phyloP scores from a whole-genome alignment of 2,888 invertebrate species.

The Dryadula phaetusa region DNA sequence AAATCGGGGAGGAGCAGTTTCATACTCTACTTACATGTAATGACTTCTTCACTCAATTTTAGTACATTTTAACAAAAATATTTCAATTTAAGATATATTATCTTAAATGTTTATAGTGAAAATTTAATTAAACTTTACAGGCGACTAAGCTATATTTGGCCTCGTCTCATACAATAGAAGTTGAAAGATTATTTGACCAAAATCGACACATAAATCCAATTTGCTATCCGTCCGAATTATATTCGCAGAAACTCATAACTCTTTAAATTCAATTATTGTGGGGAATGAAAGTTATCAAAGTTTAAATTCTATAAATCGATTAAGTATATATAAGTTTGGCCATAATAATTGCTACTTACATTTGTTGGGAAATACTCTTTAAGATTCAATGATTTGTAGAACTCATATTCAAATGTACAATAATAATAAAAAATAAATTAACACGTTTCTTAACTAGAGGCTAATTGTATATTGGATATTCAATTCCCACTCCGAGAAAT shows the following conservation, averaged over 20 bases:
- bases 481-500: too few species aligned
- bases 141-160: not conserved
- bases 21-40: too few species aligned
- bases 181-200: slow-evolving; percentile 16
- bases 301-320: slow-evolving; percentile 39
- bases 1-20: too few species aligned
- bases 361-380: slow-evolving; percentile 20
- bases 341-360: slow-evolving; percentile 23
- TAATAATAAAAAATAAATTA: too few species aligned
- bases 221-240: slow-evolving; percentile 26
- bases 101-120: not conserved
- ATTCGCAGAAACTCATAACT: slow-evolving; percentile 36
- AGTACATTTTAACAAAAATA: too few species aligned
- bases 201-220: slow-evolving; percentile 28
- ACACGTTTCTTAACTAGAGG: too few species aligned
- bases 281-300: slow-evolving; percentile 37
- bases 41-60: too few species aligned
- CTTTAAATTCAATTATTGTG: slow-evolving; percentile 40
- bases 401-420: not conserved
- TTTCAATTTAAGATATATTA: too few species aligned
- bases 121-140: not conserved
- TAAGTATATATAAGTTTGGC: slow-evolving; percentile 33
- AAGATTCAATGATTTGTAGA: not conserved
- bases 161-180: not conserved
- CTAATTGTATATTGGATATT: too few species aligned